These are phyloP conservation scores for Listronotus oregonensis DNA, from an alignment of 1,140 invertebrate species.

Conservation along the genomic window DNA sequence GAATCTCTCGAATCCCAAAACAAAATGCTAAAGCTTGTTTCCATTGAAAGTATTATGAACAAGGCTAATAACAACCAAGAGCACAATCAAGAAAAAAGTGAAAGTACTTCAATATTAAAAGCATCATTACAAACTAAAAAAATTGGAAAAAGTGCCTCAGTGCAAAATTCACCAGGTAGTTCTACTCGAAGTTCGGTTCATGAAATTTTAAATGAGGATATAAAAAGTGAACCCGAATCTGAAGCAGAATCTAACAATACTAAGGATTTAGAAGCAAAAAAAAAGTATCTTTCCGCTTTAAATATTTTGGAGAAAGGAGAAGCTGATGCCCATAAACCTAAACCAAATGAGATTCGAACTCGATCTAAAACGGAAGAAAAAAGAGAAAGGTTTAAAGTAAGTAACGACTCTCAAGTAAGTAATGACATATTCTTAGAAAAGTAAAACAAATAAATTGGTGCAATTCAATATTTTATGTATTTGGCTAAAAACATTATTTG, in stretches of 20 bases:
- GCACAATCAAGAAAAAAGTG: slow-evolving; percentile 14
- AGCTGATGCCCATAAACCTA: slow-evolving; percentile 35
- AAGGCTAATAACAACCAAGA: slow-evolving; percentile 18
- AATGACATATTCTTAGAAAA: too few relatives aligned
- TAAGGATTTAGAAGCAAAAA: slow-evolving; percentile 47
- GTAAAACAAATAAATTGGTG: too few relatives aligned
- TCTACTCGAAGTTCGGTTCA: slow-evolving; percentile 20
- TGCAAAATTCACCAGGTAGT: slow-evolving; percentile 7
- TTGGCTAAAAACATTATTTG: too few relatives aligned
- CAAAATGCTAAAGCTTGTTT: slow-evolving; percentile 40
- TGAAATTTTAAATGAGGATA: slow-evolving; percentile 39
- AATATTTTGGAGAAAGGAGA: slow-evolving; percentile 48
- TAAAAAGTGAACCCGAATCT: slow-evolving; percentile 54
- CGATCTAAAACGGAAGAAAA: slow-evolving; percentile 51
- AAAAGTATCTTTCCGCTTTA: slow-evolving; percentile 49
- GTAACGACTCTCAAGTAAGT: slow-evolving; percentile 21
- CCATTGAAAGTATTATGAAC: slow-evolving; percentile 32
- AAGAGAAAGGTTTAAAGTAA: slow-evolving; percentile 30
- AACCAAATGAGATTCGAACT: slow-evolving; percentile 44
- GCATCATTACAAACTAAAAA: slow-evolving; percentile 11
- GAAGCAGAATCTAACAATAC: slow-evolving; percentile 43
- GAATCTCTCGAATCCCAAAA: slow-evolving; percentile 1
- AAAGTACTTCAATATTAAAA: slow-evolving; percentile 10
- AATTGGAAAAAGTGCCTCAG: slow-evolving; percentile 10
- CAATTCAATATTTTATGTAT: too few relatives aligned